Conservation (phyloP, 2,797 vertebrate genomes). For the Hozukius guyotensis region DNA sequence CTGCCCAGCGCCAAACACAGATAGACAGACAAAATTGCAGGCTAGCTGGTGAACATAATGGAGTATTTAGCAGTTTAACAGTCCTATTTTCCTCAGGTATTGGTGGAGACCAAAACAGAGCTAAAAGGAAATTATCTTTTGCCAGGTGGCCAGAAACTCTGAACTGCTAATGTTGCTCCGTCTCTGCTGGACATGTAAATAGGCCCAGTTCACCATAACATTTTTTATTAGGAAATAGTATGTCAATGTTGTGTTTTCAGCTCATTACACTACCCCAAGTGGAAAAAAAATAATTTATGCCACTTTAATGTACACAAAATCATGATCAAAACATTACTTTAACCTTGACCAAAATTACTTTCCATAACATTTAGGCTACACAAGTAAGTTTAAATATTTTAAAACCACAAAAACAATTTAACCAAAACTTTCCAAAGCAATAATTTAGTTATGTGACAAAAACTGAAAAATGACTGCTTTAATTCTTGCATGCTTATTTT, state of each 20-base stretch:
- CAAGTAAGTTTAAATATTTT: background rate
- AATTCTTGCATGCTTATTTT: too few relatives aligned
- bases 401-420: background rate
- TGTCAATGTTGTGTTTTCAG: background rate
- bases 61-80: background rate
- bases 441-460: background rate
- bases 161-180: too few relatives aligned
- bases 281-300: background rate
- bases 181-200: background rate
- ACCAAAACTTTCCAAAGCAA: background rate
- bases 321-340: background rate
- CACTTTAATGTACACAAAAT: background rate
- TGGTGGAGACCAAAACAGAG: background rate
- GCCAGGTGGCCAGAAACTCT: too few relatives aligned
- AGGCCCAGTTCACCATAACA: background rate
- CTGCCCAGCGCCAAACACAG: background rate
- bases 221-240: background rate
- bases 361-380: background rate
- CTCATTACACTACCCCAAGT: background rate
- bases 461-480: too few relatives aligned
- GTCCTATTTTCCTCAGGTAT: background rate
- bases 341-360: background rate
- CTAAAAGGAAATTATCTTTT: background rate
- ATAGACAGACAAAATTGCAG: background rate
- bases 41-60: background rate